These are phyloP conservation scores for Lasiommata megera DNA, from an alignment of 2,888 invertebrate genomes.

Conservation along the genomic window DNA sequence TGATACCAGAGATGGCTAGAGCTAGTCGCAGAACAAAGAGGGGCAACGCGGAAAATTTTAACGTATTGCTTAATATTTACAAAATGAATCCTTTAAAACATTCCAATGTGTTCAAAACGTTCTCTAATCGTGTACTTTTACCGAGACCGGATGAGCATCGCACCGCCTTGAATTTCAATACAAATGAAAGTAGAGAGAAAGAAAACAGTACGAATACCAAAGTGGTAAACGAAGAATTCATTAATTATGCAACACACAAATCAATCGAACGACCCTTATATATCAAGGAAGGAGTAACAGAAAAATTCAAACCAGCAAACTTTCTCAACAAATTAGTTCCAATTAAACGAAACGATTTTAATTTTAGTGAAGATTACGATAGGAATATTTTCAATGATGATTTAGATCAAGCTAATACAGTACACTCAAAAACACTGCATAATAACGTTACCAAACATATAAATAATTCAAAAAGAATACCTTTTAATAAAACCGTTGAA, in stretches of 20 bases:
- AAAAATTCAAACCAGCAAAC: conserved; percentile 36
- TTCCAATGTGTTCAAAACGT: conserved; percentile 54
- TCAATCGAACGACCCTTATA: conserved; percentile 24
- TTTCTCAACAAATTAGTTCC: conserved; percentile 6
- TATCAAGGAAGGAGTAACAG: conserved; percentile 35
- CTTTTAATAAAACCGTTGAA: background rate
- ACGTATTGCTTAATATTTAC: conserved; percentile 54
- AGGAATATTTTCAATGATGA: conserved; percentile 2
- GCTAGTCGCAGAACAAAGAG: conserved; percentile 32
- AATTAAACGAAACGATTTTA: background rate
- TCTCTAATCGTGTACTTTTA: conserved; percentile 49
- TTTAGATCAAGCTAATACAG: background rate
- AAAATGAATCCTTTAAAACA: conserved; percentile 60
- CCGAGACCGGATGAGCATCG: conserved; percentile 37
- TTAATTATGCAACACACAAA: conserved; percentile 36
- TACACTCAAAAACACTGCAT: background rate
- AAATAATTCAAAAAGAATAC: background rate
- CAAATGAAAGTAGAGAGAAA: conserved; percentile 50
- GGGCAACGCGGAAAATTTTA: conserved; percentile 48
- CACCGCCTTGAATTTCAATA: conserved; percentile 47
- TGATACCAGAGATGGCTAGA: background rate
- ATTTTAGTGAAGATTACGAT: conserved; percentile 1
- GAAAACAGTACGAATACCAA: conserved; percentile 37
- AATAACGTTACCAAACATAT: background rate
- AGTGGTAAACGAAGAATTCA: conserved; percentile 45